Conservation (phyloP, 1,140 invertebrate genomes). For the Sitophilus oryzae region DNA sequence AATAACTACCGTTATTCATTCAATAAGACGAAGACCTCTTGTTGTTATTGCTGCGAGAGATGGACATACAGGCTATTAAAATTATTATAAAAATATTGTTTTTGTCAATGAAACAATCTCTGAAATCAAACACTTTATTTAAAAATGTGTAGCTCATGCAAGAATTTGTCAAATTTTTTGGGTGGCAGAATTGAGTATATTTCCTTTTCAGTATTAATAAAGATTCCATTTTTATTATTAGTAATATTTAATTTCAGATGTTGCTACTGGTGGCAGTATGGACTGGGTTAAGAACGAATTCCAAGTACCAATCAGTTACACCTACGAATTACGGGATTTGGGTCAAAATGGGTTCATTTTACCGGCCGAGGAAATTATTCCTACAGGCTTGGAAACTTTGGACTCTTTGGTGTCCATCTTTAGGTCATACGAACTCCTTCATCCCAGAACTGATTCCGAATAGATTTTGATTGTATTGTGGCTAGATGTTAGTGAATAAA, state of each 20-base stretch:
- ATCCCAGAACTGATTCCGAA: slow-evolving; percentile 6
- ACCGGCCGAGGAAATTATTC: slow-evolving; percentile 62
- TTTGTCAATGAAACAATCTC: too few species aligned
- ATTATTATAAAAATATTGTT: too few species aligned
- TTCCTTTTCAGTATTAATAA: neutral
- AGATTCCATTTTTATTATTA: too few species aligned
- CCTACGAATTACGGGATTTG: slow-evolving; percentile 58
- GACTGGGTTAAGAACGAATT: slow-evolving; percentile 66
- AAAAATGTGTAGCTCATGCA: too few species aligned
- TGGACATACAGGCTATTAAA: too few species aligned
- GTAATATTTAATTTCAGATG: slow-evolving; percentile 42
- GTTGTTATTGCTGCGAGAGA: too few species aligned
- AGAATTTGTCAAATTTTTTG: too few species aligned
- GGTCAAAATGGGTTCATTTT: slow-evolving; percentile 70
- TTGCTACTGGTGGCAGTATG: slow-evolving; percentile 55
- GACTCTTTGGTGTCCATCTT: slow-evolving; percentile 55
- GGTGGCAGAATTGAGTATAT: neutral
- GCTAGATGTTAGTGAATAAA: too few species aligned
- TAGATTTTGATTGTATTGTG: too few species aligned
- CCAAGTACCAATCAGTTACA: slow-evolving; percentile 60
- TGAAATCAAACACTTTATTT: too few species aligned
- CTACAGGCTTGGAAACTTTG: slow-evolving; percentile 63
- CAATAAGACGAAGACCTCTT: too few species aligned
- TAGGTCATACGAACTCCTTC: slow-evolving; percentile 39
- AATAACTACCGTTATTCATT: too few species aligned